A percentile compares a stretch with the other conserved stretches of the same genome.
Conservation (phyloP, 2,797 vertebrate genomes). For the Novumbra hubbsi region DNA sequence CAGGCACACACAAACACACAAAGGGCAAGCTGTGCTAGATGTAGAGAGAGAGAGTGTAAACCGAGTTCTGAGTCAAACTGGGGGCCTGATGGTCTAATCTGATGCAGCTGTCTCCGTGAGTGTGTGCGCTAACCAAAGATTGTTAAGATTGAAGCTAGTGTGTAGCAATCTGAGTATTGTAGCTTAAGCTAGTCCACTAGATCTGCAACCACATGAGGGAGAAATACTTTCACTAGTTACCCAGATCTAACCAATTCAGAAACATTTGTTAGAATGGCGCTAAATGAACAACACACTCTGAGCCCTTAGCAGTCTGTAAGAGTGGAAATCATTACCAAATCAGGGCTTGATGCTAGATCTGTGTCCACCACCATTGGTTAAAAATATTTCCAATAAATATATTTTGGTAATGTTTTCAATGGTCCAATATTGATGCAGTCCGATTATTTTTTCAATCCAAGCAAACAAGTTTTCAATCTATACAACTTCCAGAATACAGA, state of each 20-base stretch:
- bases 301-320: conserved; percentile 18
- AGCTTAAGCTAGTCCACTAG: conserved; percentile 47
- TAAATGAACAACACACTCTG: conserved; percentile 21
- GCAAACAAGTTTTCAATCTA: too few relatives aligned
- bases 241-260: conserved; percentile 32
- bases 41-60: conserved; percentile 51
- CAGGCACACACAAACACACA: conserved; percentile 18
- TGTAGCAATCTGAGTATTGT: conserved; percentile 70
- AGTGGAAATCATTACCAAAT: background rate
- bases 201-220: conserved; percentile 57
- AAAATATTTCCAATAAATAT: too few relatives aligned
- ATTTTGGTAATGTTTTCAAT: too few relatives aligned
- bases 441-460: too few relatives aligned
- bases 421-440: too few relatives aligned
- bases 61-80: conserved; percentile 41
- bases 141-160: too few relatives aligned
- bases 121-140: too few relatives aligned
- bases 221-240: conserved; percentile 36
- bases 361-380: background rate
- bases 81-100: conserved; percentile 45
- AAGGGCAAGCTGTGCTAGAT: conserved; percentile 34
- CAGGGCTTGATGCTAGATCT: background rate
- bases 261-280: conserved; percentile 28
- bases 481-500: too few relatives aligned
- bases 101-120: conserved; percentile 50